Evolutionary conservation across 2,888 invertebrate species (phyloP), one percentile per base, ranked within the genome.

Genomic region (Matsumyia berberina): DNA sequence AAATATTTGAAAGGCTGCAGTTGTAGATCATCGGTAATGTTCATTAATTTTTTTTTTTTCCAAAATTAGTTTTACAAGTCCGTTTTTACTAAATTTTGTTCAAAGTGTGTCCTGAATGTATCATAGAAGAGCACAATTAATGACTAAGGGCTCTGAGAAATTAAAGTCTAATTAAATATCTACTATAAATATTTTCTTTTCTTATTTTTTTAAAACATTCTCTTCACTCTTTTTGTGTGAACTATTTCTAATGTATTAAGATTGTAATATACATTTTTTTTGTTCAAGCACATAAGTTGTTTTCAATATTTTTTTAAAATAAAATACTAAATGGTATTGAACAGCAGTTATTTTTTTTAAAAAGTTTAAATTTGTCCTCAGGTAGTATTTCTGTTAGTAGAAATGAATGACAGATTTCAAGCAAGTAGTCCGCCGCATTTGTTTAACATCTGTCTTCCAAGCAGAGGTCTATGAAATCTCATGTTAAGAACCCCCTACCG

Each of bases 151-250:
- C 46, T 58, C 60, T 64, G 0, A 17, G 29, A 37, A 62, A 9
- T 60, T 51, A 29, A n/a, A 57, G 17, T 58, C 33, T 33, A 60
- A 53, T 53, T 33, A 53, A 62, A 33, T 35, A 19, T 62, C 17
- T 46, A 24, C 17, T 11, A 51, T 51, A 44, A 19, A 19, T 58
- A 11, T 17, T 29, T 33, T 57, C 49, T 53, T 29, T 31, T 17
- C 66, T 39, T 19, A 58, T 24, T 49, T 66, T 39, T 35, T 31
- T 17, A 6, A 4, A 33, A 58, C 31, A 77, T 29, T 81, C 55
- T 76, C 67, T 11, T 72, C 76, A 82, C 77, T 72, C 46, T 53
- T 82, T 76, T 77, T 72, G 53, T 60, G 67, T 66, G 33, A 60
- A 58, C 15, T 44, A 29, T 55, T 19, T 33, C 35, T 35, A 44